Percentiles rank a stretch among this genome's conserved stretches.
Conservation (phyloP, 2,888 invertebrate genomes). For the Andrena trimmerana region DNA sequence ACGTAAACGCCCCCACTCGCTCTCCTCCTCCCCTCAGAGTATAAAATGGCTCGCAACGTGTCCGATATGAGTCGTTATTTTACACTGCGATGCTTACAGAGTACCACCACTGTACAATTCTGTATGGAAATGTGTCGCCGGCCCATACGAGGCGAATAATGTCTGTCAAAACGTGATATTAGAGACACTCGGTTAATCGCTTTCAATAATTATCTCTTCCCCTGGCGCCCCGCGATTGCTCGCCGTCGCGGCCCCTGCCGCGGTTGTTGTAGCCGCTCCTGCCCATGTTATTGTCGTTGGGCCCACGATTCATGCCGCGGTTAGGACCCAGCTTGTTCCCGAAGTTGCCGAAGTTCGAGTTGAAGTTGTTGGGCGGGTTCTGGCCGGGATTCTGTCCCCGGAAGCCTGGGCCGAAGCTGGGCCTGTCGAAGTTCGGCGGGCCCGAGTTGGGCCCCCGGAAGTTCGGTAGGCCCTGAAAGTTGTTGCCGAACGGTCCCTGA, state of each 20-base stretch:
- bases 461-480: constrained; percentile 79
- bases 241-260: constrained; percentile 78
- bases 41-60: constrained; percentile 47
- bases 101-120: constrained; percentile 49
- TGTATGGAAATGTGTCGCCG: constrained; percentile 4
- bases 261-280: constrained; percentile 77
- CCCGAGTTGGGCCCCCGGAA: constrained; percentile 79
- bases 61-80: constrained; percentile 45
- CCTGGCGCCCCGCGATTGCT: constrained; percentile 75
- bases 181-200: constrained; percentile 11
- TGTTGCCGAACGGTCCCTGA: constrained; percentile 76
- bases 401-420: constrained; percentile 79
- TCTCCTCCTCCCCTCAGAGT: constrained; percentile 12
- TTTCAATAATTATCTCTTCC: constrained; percentile 79
- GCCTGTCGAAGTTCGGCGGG: constrained; percentile 80
- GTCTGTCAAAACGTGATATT: constrained; percentile 30
- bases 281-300: constrained; percentile 74
- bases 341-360: constrained; percentile 73
- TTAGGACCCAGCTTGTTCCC: constrained; percentile 77
- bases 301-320: constrained; percentile 76
- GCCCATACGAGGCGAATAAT: constrained; percentile 19
- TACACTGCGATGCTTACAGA: constrained; percentile 48
- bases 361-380: constrained; percentile 70
- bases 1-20: constrained; percentile 25
- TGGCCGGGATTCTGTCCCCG: constrained; percentile 77